Base-by-base conservation (phyloP, 2,113 vertebrate genomes). In the Baryphthengus martii region DNA sequence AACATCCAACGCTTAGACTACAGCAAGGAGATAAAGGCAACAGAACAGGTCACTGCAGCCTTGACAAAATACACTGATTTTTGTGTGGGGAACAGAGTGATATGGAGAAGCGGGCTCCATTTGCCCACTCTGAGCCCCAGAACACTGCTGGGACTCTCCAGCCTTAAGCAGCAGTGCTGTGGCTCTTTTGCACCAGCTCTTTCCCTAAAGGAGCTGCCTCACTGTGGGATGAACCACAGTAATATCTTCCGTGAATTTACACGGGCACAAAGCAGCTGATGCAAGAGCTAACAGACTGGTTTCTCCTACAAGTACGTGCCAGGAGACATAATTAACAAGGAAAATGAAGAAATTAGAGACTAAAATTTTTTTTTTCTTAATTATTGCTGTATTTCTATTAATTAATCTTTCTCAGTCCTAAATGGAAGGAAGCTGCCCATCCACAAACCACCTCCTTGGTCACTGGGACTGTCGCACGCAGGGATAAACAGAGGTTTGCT, bases 61-160 rank as follows among this genome's bases (percentile, higher is more conserved):
- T 12, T 26, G 56, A 50, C 50, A 42, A n/a, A 62, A 59, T 0
- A 21, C 72, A 11, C 20, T 1, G 52, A 13, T 42, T 3, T 20
- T n/a, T 53, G 70, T 1, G 39, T 1, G 0, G 47, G 42, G 33
- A 79, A 1, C 18, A 11, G 33, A 59, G 52, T 0, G 2, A 26
- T 1, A 0, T 5, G 28, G 6, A 24, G 23, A 18, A 72, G n/a
- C 4, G 14, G 20, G 24, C 52, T 35, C 33, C 28, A 2, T 47
- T 15, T 28, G 17, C 26, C 19, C 76, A 63, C 19, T 13, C 13
- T 0, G 0, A 53, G 63, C 50, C 42, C 40, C 44, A 11, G 24
- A 44, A 66, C 73, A 20, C 77, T 56, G 71, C 53, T 33, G 76
- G 29, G 10, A 9, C 35, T 26, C 28, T 35, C 53, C 76, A 47